Percentiles rank a stretch among this genome's conserved stretches.
Conservation (phyloP, 2,113 vertebrate genomes). For the Corydoras maculifer region DNA sequence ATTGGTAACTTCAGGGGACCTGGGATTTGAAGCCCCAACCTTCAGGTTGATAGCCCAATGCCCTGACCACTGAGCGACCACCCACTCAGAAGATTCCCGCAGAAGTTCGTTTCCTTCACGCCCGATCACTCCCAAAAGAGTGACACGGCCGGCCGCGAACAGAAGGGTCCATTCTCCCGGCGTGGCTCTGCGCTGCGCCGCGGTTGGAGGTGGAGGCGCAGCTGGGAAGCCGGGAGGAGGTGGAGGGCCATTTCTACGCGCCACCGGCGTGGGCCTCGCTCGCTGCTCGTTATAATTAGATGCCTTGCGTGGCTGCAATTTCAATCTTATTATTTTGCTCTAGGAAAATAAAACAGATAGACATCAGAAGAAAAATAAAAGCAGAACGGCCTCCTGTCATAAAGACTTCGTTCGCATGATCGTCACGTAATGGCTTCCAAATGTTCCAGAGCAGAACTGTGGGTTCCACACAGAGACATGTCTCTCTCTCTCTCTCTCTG, state of each 20-base stretch:
- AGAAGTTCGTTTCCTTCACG: constrained; percentile 9
- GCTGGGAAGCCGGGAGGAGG: background rate
- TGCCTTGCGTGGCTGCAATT: constrained; percentile 64
- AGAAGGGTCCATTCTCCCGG: constrained; percentile 47
- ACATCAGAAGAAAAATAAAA: constrained; percentile 58
- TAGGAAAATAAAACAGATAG: constrained; percentile 54
- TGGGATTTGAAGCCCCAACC: no score
- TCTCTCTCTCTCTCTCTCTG: no score
- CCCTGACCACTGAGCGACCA: no score
- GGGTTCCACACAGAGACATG: no score
- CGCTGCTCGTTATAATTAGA: constrained; percentile 49
- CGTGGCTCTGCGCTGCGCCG: constrained; percentile 25
- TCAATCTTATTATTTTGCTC: constrained; percentile 58
- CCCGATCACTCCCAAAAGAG: background rate
- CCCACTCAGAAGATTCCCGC: background rate
- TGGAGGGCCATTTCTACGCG: constrained; percentile 51
- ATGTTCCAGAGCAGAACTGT: constrained; percentile 31
- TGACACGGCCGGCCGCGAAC: constrained; percentile 37
- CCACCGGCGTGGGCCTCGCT: constrained; percentile 41
- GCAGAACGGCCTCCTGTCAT: constrained; percentile 54
- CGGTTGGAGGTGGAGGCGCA: constrained; percentile 32
- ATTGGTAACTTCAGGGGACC: no score
- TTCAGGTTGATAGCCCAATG: no score
- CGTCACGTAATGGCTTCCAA: constrained; percentile 47
- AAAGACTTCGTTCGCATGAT: constrained; percentile 51